Evolutionary conservation across 2,888 invertebrate genomes (phyloP), one percentile per base, ranked within the genome.

Genomic region (Oscheius sp.): DNA sequence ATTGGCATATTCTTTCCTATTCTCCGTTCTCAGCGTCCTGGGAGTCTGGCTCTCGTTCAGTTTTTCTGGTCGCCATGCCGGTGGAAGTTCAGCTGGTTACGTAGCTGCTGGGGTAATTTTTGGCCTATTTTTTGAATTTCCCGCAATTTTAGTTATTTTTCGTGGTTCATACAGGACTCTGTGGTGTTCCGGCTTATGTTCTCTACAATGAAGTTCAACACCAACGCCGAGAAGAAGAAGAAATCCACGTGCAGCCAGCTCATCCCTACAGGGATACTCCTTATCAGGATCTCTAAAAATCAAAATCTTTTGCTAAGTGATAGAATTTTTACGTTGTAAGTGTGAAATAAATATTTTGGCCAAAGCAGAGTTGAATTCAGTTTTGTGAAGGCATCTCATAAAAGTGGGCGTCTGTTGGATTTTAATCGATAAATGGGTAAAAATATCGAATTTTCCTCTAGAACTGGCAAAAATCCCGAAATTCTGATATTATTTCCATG

Each of bases 21-120:
- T 87, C 13, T 75, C 83, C 0, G 81, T 87, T 13, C 77, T 87
- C 1, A 83, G 76, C 27, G 81, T 81, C 13, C 81, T 87, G 27
- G 80, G 77, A 25, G 78, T 86, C 46, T 87, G 86, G 87, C 78
- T 87, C 1, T 76, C 84, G 7, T 87, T 87, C 74, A 81, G 83
- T 0, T 82, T 82, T 58, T 84, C 86, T 9, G 80, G 82, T 23
- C 79, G 79, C 52, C 79, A 82, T 35, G 76, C 77, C 12, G 81
- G 69, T 27, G 83, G 83, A 12, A 79, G 83, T 6, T 84, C 84
- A 13, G 82, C 84, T 9, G 87, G 86, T 21, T 87, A 87, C 68
- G 81, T 86, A 25, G 85, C 87, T 7, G 76, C 85, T 9, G 87
- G 86, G 52, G 85, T 86, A 27, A 77, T 78, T 75, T 16, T 7